These are phyloP conservation scores for Apamea anceps DNA, from an alignment of 2,888 invertebrate genomes.

Conservation along the genomic window DNA sequence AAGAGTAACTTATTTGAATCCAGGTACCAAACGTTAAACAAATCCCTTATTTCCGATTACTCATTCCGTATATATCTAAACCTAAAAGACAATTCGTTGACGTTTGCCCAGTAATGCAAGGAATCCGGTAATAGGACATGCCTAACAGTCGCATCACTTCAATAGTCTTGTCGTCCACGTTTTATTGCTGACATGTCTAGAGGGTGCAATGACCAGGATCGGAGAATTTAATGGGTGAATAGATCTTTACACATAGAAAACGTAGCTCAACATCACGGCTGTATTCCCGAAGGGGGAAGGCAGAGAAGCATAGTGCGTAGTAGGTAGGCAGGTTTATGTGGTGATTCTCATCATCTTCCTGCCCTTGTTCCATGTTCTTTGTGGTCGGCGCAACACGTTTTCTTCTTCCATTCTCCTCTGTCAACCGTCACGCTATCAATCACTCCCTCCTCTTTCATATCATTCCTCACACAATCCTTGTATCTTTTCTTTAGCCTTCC, in stretches of 20 bases:
- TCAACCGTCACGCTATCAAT: no score
- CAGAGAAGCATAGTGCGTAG: not conserved
- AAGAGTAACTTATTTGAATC: not conserved
- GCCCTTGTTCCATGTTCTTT: no score
- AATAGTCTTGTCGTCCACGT: slow-evolving; percentile 25
- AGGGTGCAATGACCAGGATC: slow-evolving; percentile 48
- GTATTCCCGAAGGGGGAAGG: not conserved
- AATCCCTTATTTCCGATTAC: slow-evolving; percentile 12
- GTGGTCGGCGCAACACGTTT: no score
- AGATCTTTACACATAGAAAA: slow-evolving; percentile 6
- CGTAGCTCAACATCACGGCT: not conserved
- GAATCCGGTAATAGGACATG: slow-evolving; percentile 47
- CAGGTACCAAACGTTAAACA: not conserved
- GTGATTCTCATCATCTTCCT: no score
- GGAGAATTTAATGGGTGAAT: slow-evolving; percentile 26
- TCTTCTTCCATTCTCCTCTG: no score
- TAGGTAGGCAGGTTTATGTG: not conserved
- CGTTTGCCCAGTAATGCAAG: slow-evolving; percentile 17
- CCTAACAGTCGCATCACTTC: slow-evolving; percentile 1
- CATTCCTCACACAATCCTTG: no score
- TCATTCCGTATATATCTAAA: not conserved
- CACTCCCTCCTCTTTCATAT: no score
- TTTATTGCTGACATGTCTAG: slow-evolving; percentile 36
- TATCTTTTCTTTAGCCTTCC: no score
- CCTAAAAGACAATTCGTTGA: not conserved